Conservation (phyloP, 1,140 invertebrate genomes). For the Phortica variegata region DNA sequence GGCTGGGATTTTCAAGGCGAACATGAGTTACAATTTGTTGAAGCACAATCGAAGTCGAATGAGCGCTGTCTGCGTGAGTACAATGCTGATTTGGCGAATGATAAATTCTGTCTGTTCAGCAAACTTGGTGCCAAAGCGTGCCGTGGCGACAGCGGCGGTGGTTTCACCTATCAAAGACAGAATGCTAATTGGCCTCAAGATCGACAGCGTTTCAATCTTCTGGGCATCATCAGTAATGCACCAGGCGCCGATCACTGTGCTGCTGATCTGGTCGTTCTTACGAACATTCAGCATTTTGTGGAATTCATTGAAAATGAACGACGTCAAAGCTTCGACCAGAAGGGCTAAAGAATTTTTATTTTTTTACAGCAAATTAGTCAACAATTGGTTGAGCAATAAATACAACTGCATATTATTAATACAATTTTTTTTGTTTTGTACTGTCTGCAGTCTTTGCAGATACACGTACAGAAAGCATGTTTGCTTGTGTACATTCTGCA, state of each 20-base stretch:
- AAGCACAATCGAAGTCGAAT: conserved; percentile 26
- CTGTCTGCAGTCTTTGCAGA: too few species aligned
- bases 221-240: conserved; percentile 39
- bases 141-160: conserved; percentile 39
- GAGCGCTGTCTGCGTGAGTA: conserved; percentile 3
- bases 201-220: conserved; percentile 17
- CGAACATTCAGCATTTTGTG: conserved; percentile 37
- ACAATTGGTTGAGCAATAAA: too few species aligned
- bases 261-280: conserved; percentile 29
- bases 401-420: too few species aligned
- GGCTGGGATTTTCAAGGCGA: conserved; percentile 36
- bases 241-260: conserved; percentile 40
- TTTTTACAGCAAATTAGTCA: too few species aligned
- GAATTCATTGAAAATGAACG: conserved; percentile 15
- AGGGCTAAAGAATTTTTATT: not conserved
- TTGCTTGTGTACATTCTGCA: too few species aligned
- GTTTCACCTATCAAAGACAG: conserved; percentile 21
- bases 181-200: conserved; percentile 1
- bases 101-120: conserved; percentile 42
- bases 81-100: conserved; percentile 24
- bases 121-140: conserved; percentile 31
- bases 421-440: too few species aligned
- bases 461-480: too few species aligned
- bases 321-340: conserved; percentile 15
- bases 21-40: conserved; percentile 35